Percentiles rank a stretch among this genome's conserved stretches.
These are phyloP conservation scores for Silurus glanis DNA, from an alignment of 2,113 vertebrate genomes.

Conservation along the genomic window DNA sequence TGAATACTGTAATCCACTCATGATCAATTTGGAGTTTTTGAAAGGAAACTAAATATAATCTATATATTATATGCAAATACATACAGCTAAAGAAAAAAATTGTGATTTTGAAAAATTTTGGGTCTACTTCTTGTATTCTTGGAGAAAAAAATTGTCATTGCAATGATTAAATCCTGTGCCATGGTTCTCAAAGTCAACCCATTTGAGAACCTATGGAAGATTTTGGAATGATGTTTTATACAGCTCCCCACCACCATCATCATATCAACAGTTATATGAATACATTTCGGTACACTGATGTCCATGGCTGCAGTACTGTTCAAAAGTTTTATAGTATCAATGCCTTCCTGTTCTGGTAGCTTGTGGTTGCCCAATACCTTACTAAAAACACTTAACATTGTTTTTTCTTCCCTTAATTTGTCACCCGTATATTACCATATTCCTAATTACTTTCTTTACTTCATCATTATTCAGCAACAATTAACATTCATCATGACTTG, in stretches of 20 bases:
- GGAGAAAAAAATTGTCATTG: neutral
- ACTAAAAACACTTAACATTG: conserved; percentile 3
- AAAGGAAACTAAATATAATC: neutral
- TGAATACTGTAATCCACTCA: neutral
- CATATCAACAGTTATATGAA: neutral
- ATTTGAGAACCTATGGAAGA: neutral
- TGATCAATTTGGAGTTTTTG: neutral
- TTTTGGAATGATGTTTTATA: neutral
- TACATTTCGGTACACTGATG: neutral
- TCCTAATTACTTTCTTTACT: conserved; percentile 57
- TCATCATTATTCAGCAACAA: conserved; percentile 56
- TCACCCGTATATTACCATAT: conserved; percentile 49
- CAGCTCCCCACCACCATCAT: neutral
- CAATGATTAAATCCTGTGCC: neutral
- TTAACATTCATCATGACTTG: conserved; percentile 57
- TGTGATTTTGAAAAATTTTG: neutral
- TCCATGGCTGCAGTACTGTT: neutral
- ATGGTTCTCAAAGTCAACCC: neutral
- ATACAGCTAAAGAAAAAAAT: neutral
- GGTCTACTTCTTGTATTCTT: neutral
- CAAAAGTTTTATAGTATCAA: neutral
- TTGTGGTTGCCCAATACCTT: neutral
- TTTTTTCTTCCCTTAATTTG: neutral
- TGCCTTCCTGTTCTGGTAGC: neutral
- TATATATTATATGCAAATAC: neutral